Percentiles rank a stretch among this genome's conserved stretches.
Evolutionary conservation across 2,888 invertebrate genomes (phyloP).

Genomic region (Linyphia triangularis): DNA sequence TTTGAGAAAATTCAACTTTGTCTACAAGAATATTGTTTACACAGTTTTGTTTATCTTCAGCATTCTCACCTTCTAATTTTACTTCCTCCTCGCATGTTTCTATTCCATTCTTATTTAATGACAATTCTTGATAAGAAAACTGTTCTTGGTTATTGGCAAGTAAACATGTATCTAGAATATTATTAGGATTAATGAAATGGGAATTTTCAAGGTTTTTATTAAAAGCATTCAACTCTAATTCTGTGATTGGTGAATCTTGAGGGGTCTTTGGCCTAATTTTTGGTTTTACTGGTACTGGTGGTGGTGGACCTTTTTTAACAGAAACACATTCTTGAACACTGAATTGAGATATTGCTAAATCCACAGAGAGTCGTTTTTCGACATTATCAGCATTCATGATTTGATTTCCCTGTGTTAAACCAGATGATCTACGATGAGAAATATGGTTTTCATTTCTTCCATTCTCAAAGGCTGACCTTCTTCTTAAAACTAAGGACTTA

Average conservation of each 20-base stretch:
- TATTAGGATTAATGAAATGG: background rate
- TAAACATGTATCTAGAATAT: background rate
- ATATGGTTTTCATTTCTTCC: conserved; percentile 44
- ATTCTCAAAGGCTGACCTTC: conserved; percentile 72
- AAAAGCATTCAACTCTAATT: conserved; percentile 10
- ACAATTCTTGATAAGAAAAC: background rate
- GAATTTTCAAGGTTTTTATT: background rate
- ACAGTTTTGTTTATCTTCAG: background rate
- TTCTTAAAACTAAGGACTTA: conserved; percentile 68
- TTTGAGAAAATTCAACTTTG: background rate
- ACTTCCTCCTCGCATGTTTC: background rate
- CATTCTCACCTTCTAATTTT: conserved; percentile 1
- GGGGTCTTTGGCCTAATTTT: conserved; percentile 52
- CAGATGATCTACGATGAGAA: conserved; percentile 52
- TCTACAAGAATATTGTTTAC: background rate
- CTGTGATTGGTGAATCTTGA: background rate
- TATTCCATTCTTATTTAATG: background rate
- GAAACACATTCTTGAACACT: conserved; percentile 4
- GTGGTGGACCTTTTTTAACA: conserved; percentile 62
- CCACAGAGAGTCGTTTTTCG: conserved; percentile 59
- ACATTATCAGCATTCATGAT: background rate
- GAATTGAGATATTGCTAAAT: conserved; percentile 33
- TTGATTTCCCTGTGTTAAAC: conserved; percentile 28
- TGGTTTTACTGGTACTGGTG: conserved; percentile 70
- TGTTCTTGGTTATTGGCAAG: background rate